Evolutionary conservation across 2,797 vertebrate species (phyloP).

Genomic region (Salarias fasciatus): DNA sequence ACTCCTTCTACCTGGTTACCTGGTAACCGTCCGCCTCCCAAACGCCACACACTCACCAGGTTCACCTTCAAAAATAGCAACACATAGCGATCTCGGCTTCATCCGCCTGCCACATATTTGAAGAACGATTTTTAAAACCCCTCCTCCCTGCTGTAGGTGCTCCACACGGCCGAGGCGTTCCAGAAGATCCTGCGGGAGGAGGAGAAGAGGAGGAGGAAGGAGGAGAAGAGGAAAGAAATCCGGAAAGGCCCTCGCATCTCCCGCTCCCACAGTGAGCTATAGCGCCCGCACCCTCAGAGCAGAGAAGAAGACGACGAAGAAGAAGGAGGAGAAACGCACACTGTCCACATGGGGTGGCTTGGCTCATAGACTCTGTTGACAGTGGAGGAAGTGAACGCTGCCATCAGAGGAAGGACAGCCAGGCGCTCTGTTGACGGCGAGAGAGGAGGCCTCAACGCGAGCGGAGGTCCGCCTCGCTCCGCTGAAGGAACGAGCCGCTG

Average conservation of each 20-base stretch:
- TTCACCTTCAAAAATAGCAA: too few relatives aligned
- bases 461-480: constrained; percentile 29
- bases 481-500: constrained; percentile 40
- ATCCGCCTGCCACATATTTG: too few relatives aligned
- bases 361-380: constrained; percentile 58
- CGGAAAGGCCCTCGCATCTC: constrained; percentile 97
- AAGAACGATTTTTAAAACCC: too few relatives aligned
- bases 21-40: background rate
- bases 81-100: too few relatives aligned
- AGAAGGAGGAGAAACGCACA: constrained; percentile 3
- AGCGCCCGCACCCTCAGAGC: constrained; percentile 58
- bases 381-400: constrained; percentile 42
- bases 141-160: constrained; percentile 81
- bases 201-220: constrained; percentile 95
- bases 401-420: constrained; percentile 50
- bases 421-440: constrained; percentile 52
- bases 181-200: constrained; percentile 96
- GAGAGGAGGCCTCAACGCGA: constrained; percentile 45
- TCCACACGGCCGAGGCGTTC: constrained; percentile 91
- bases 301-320: too few relatives aligned
- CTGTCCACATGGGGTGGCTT: constrained; percentile 49
- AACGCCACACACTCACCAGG: too few relatives aligned
- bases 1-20: background rate
- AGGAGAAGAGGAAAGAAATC: constrained; percentile 98
- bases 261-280: constrained; percentile 92